Conservation (phyloP, 2,797 vertebrate species). For the Phataginus tricuspis region DNA sequence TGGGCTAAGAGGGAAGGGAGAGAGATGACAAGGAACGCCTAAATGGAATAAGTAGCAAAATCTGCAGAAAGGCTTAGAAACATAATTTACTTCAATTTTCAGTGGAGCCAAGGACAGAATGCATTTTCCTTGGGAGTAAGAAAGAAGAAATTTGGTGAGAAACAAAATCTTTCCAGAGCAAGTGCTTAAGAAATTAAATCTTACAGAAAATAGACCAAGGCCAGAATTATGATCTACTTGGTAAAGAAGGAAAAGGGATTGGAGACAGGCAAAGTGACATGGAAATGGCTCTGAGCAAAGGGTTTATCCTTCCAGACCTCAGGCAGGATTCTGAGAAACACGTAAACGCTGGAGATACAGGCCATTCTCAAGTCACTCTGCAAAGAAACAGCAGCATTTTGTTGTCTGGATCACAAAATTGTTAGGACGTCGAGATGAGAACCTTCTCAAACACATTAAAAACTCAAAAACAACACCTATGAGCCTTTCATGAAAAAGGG, state of each 20-base stretch:
- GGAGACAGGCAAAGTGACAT: not conserved
- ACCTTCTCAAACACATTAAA: not conserved
- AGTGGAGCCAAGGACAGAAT: conserved; percentile 48
- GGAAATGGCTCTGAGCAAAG: not conserved
- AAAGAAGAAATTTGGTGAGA: not conserved
- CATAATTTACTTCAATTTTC: conserved; percentile 37
- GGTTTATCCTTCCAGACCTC: not conserved
- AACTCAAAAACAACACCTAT: not conserved
- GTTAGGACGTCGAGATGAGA: not conserved
- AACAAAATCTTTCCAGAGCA: conserved; percentile 48
- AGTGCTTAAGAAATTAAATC: conserved; percentile 65
- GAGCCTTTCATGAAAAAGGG: not conserved
- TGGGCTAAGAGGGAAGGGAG: not conserved
- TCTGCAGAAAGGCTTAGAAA: conserved; percentile 4
- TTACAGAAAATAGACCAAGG: not conserved
- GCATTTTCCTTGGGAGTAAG: conserved; percentile 48
- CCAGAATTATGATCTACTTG: conserved; percentile 23
- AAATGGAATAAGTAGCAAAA: conserved; percentile 6
- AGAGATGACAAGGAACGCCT: conserved; percentile 1
- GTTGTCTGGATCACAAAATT: not conserved
- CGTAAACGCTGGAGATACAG: not conserved
- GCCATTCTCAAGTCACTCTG: not conserved
- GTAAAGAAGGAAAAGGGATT: not conserved
- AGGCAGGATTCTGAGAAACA: not conserved
- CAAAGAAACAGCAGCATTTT: not conserved